phyloP scores from a whole-genome alignment of 2,888 invertebrate genomes.

The Eristalis intricaria region DNA sequence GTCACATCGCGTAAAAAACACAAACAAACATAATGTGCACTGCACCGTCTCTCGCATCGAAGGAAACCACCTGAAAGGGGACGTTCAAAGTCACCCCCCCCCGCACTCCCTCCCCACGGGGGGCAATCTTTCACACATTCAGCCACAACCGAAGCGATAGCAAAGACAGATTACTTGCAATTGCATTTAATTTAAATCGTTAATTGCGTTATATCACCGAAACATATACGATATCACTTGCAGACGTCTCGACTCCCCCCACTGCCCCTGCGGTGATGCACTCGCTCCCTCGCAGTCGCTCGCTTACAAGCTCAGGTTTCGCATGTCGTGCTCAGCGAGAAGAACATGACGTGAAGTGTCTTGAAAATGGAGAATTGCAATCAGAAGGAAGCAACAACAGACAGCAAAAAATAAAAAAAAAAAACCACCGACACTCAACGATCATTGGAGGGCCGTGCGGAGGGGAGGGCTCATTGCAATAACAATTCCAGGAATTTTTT shows the following conservation, averaged over 20 bases:
- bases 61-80: conserved; percentile 10
- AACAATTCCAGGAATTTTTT: conserved; percentile 61
- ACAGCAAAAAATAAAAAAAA: conserved; percentile 5
- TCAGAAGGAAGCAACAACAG: conserved; percentile 12
- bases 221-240: conserved; percentile 6
- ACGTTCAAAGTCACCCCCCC: conserved; percentile 28
- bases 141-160: conserved; percentile 45
- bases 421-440: neutral
- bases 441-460: conserved; percentile 16
- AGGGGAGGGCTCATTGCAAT: conserved; percentile 53
- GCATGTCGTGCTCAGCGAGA: conserved; percentile 70
- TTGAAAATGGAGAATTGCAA: conserved; percentile 68
- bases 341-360: conserved; percentile 61
- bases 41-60: conserved; percentile 21
- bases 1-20: conserved; percentile 25
- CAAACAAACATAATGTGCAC: conserved; percentile 8
- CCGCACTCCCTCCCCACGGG: neutral
- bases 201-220: conserved; percentile 63
- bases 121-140: neutral
- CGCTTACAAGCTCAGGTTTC: conserved; percentile 65
- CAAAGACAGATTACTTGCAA: conserved; percentile 56
- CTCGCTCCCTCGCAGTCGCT: conserved; percentile 36
- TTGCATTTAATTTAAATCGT: conserved; percentile 67
- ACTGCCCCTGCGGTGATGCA: neutral
- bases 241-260: neutral